Evolutionary conservation across 2,113 vertebrate species (phyloP).

Genomic region (human): DNA sequence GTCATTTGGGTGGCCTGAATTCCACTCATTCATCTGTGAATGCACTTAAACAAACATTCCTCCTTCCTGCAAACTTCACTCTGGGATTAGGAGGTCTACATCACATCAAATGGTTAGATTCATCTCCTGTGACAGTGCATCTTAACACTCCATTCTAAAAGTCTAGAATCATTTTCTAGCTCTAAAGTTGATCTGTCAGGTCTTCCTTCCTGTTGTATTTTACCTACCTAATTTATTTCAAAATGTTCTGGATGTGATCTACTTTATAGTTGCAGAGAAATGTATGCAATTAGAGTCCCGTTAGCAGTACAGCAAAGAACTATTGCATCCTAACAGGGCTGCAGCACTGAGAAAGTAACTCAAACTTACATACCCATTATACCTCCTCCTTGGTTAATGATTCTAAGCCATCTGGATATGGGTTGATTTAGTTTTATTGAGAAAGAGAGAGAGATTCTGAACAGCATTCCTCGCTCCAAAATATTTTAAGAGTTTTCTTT

Average conservation of each 20-base stretch:
- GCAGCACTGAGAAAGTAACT: neutral
- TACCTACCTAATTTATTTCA: conserved; percentile 38
- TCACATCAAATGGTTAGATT: neutral
- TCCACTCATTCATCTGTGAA: neutral
- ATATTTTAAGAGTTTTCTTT: neutral
- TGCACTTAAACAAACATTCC: neutral
- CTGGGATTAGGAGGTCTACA: neutral
- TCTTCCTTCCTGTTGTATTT: conserved; percentile 45
- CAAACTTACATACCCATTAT: neutral
- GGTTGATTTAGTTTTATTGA: neutral
- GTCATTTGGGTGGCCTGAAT: neutral
- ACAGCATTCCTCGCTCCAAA: neutral
- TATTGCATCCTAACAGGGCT: neutral
- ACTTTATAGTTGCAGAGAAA: conserved; percentile 20
- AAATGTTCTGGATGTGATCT: neutral
- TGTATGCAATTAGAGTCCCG: neutral
- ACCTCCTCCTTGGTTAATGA: neutral
- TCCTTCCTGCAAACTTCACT: neutral
- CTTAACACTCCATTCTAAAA: conserved; percentile 25
- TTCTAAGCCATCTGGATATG: neutral
- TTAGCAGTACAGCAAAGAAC: conserved; percentile 36
- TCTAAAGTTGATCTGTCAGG: conserved; percentile 39
- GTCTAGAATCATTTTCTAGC: neutral
- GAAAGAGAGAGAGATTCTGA: neutral
- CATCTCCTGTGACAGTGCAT: neutral